Base-by-base conservation (phyloP, 2,797 vertebrate genomes). In the Acrocephalus scirpaceus region DNA sequence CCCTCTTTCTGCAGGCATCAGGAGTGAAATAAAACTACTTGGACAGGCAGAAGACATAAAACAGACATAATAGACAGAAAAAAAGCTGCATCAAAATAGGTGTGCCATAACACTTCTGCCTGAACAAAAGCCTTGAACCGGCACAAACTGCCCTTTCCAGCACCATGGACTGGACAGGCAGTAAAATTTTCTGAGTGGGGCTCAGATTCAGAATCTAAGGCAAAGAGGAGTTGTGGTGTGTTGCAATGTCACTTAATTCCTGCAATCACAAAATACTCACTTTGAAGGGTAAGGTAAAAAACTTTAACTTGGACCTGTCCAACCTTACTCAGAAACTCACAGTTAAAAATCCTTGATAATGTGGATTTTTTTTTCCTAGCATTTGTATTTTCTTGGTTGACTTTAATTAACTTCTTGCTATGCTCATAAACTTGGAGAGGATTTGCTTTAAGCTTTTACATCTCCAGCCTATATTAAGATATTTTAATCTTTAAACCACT, bases 401-500 rank as follows among this genome's bases (percentile, higher is more conserved):
- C 87, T 96, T 97, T 96, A 97, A 97, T 95, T 97, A 94, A 93
- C 71, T 92, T 97, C 44, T 70, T 69, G 54, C 74, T 89, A 48
- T 57, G 84, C 84, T 86, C 38, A 90, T 83, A 86, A 95, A 92
- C 66, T 86, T 86, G 38, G 80, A 94, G 75, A 93, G 88, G 91
- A 97, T 97, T 97, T 97, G 84, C 95, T 89, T 78, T 96, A 96
- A 96, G 95, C 92, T 94, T 61, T 87, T 91, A 66, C 74, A 81
- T 90, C 38, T 94, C 76, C 64, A 91, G 85, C 74, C 69, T 71
- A 53, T 79, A 95, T 90, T 96, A 95, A 87, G 76, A 91, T 91
- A 92, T 90, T 97, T 94, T 95, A 95, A 93, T 72, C 87, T 91
- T 80, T 92, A 94, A 95, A 95, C 69, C 30, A 74, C 60, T 69